Evolutionary conservation across 2,797 vertebrate species (phyloP), one percentile per base, ranked within the genome.

Genomic region (Balearica regulorum): DNA sequence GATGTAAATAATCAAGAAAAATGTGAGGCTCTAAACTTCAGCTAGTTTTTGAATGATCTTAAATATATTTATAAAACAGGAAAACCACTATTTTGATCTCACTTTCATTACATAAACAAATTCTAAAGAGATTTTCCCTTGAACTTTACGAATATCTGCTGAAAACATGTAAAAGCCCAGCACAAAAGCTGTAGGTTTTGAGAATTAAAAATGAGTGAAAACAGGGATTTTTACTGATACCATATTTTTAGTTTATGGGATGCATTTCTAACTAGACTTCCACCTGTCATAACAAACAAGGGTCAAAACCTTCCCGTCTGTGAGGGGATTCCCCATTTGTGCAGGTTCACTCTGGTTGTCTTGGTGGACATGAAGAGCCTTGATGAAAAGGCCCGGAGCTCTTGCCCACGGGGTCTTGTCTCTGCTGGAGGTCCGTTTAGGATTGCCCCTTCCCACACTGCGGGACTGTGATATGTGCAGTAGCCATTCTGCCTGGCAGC

Each of bases 401-500:
- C 26, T 57, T 0, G 0, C 35, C 7, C 39, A 1, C 13, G 26
- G 29, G 25, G 10, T 46, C 49, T 37, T 25, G 13, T 7, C 28
- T 72, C 22, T 41, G 46, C 58, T 65, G 55, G 55, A 46, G 57
- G 46, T 44, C 28, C 0, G 0, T 4, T 29, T 4, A 7, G 51
- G 78, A 7, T 33, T 51, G 14, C 13, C 14, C 28, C 2, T 0
- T 53, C 19, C 54, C 5, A 1, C 4, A 1, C 9, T 39, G 24
- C 0, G 2, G 31, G 61, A 55, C 65, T 73, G 84, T 2, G 22
- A 8, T 7, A 3, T 3, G 10, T 18, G 24, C 43, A 21, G 69
- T 19, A 48, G 31, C 77, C 2, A 0, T 25, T 43, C 48, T n/a
- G n/a, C 46, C 39, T 83, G 81, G 58, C 81, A 69, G 69, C 20